Conservation (phyloP, 2,113 vertebrate species). For the Lepidiolamprologus cunningtoni region DNA sequence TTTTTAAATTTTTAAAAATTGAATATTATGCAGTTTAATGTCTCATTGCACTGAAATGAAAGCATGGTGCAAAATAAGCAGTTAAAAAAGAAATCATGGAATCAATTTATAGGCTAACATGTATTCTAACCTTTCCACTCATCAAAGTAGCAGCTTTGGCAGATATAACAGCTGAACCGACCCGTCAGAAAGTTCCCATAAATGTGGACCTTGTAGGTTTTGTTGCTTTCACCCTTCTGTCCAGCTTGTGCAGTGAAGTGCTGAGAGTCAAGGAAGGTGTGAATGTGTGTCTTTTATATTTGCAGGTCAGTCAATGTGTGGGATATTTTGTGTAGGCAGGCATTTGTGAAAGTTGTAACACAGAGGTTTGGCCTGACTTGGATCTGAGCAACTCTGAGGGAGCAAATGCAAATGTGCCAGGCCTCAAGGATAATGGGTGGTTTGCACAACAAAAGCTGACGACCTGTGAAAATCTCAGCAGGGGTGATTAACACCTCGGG, state of each 20-base stretch:
- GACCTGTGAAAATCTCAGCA: no score
- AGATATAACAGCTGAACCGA: background rate
- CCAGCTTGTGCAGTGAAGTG: background rate
- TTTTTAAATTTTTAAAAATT: background rate
- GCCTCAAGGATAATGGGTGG: no score
- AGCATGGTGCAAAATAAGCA: background rate
- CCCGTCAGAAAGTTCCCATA: background rate
- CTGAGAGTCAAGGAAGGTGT: no score
- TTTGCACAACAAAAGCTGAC: no score
- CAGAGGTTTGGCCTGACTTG: fast-evolving
- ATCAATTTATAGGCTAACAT: fast-evolving
- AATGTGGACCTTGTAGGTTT: background rate
- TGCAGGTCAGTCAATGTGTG: no score
- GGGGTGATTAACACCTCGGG: no score
- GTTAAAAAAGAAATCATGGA: background rate
- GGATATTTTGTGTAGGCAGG: fast-evolving
- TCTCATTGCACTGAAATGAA: background rate
- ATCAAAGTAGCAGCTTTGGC: background rate
- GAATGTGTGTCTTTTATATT: no score
- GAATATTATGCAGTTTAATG: background rate
- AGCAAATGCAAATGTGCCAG: no score
- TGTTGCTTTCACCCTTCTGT: background rate
- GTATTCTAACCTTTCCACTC: fast-evolving
- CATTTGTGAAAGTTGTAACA: no score
- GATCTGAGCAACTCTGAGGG: no score